Conservation (phyloP, 2,113 vertebrate species). For the Platysteira castanea region DNA sequence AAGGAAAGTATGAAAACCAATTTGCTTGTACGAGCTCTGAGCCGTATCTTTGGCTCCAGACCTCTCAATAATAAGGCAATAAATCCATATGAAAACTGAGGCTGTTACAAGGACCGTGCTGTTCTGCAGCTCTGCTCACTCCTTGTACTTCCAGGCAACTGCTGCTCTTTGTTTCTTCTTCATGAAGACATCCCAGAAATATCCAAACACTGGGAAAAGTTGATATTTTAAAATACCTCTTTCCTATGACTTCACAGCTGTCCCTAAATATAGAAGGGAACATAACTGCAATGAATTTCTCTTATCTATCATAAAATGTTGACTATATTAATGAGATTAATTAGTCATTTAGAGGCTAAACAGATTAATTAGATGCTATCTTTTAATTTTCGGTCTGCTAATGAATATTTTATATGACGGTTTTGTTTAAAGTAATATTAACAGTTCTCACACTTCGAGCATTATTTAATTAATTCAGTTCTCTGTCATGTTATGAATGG, state of each 20-base stretch:
- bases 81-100: background rate
- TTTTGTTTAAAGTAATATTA: background rate
- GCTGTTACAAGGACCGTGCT: background rate
- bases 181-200: background rate
- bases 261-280: background rate
- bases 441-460: background rate
- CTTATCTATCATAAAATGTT: background rate
- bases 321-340: background rate
- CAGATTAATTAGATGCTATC: background rate
- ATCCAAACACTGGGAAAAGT: background rate
- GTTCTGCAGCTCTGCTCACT: background rate
- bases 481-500: background rate
- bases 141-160: background rate
- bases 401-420: background rate
- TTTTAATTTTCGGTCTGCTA: background rate
- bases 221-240: background rate
- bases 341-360: background rate
- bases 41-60: background rate
- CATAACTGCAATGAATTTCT: background rate
- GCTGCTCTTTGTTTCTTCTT: background rate
- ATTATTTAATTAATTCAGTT: background rate
- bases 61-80: background rate
- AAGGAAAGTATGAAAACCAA: background rate
- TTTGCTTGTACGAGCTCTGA: background rate
- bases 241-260: background rate